Base-by-base conservation (phyloP, 2,797 vertebrate species). In the Nannoperca obscura region DNA sequence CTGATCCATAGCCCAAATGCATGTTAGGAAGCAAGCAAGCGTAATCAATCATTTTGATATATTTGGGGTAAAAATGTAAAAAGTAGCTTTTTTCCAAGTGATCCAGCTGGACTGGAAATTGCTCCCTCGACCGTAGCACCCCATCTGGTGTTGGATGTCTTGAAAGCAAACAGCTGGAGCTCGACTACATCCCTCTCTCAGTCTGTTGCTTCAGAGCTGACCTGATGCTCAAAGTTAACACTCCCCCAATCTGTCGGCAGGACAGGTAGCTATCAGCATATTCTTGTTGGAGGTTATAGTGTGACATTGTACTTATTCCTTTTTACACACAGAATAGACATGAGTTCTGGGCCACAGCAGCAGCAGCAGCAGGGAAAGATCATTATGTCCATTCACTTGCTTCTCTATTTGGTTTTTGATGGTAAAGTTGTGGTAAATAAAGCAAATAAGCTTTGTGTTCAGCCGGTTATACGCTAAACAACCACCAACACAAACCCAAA, bases 201-300 rank as follows among this genome's bases (percentile, higher is more conserved):
- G 68, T 71, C 78, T 70, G 59, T 73, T 81, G 46, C 50, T 80
- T 90, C 71, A 68, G 38, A 54, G 74, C 63, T 88, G 79, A 84
- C 74, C 78, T 75, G 72, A 71, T 89, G 84, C 72, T 88, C 80
- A 77, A 52, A 81, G 47, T 84, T 82, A 72, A 69, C 69, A 77
- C 68, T 59, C 52, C 27, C 10, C 13, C 32, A 71, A 55, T 91
- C 77, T 80, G 78, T 87, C 72, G 76, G 47, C 44, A 61, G 76
- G 77, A 82, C 76, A 82, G 85, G 62, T 81, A 59, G 53, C 62
- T 52, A 49, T 80, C 65, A 74, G 22, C n/a, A 47, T 64, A 24
- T 59, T 55, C 53, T 72, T 62, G 64, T 32, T 60, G 30, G 61
- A 73, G 34, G 38, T 49, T 62, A 24, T 11, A 10, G 14, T n/a